Base-by-base conservation (phyloP, 2,888 invertebrate genomes). In the Eulithis prunata region DNA sequence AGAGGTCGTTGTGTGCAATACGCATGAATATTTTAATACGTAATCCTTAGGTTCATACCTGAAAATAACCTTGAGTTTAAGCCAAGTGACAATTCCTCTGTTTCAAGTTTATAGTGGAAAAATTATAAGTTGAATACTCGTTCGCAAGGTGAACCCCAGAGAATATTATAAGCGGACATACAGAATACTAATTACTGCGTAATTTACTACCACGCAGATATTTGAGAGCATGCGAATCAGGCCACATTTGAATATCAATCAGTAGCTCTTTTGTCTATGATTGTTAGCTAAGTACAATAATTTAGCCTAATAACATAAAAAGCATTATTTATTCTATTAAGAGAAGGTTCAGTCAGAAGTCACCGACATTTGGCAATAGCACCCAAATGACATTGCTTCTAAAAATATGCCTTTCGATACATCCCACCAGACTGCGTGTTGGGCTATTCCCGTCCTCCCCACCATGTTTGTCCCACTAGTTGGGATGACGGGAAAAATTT, bases 291-390 rank as follows among this genome's bases (percentile, higher is more conserved):
- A 21, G 21, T 21, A 21, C 21, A 21, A 21, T 21, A 21, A 21
- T 21, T 21, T 21, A 21, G 2, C 21, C 21, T 21, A 21, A 1
- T 21, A 21, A 21, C 32, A 32, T 32, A 32, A 32, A 1, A 32
- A 32, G 32, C 32, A 32, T 32, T 32, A 43, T 47, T 32, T 32
- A 43, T 47, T n/a, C 46, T 54, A 36, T 52, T 55, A 55, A 14
- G 58, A 43, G 12, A 49, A 49, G 38, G 13, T 36, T 14, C 57
- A 53, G 57, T 11, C 54, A 56, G 63, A 67, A 78, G 86, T 85
- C 87, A 84, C 75, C 86, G 86, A 85, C 87, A 80, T 78, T 80
- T 86, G 84, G 85, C 86, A 84, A 82, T 78, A 78, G 74, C 75
- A 71, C 69, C 72, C 78, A 78, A 79, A 81, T 87, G 86, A 88